phyloP scores from a whole-genome alignment of 2,113 vertebrate species.

The Catharus minimus region DNA sequence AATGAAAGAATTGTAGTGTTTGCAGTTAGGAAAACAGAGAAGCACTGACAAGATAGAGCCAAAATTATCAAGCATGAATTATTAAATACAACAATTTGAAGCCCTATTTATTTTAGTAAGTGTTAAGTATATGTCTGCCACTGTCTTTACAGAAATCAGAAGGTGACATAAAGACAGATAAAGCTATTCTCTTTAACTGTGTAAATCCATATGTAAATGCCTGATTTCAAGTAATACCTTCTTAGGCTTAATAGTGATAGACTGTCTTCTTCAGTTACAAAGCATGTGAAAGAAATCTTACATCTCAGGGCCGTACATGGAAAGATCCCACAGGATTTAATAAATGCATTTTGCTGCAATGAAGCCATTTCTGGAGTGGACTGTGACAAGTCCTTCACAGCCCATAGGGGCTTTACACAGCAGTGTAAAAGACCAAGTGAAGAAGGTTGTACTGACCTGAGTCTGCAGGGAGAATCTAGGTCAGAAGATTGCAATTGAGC shows the following conservation, averaged over 20 bases:
- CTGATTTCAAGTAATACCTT: background rate
- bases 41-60: background rate
- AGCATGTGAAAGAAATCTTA: background rate
- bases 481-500: conserved; percentile 7
- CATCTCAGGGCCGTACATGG: background rate
- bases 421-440: background rate
- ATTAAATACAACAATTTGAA: background rate
- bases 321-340: background rate
- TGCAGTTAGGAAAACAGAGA: background rate
- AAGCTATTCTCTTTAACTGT: background rate
- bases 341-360: background rate
- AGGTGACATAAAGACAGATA: background rate
- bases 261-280: background rate
- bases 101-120: background rate
- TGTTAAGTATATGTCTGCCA: background rate
- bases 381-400: background rate
- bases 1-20: background rate
- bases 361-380: background rate
- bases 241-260: background rate
- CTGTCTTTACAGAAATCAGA: background rate
- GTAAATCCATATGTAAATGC: background rate
- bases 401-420: background rate
- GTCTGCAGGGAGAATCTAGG: conserved; percentile 7
- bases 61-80: background rate
- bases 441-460: background rate